phyloP scores from a whole-genome alignment of 2,797 vertebrate genomes.

The Sitta carolinensis region DNA sequence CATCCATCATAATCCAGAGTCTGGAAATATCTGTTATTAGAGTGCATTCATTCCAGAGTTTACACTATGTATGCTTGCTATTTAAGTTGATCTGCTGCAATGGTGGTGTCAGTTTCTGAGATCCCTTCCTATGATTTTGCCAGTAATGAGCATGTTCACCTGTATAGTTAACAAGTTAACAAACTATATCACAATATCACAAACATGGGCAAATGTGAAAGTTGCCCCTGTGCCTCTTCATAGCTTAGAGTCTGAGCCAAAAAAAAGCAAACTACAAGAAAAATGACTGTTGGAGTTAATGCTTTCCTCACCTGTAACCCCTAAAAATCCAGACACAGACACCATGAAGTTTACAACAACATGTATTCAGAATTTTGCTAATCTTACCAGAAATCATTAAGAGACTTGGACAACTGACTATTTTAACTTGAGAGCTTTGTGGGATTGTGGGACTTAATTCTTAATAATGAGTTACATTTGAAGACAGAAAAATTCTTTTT shows the following conservation, averaged over 20 bases:
- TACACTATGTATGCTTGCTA: background rate
- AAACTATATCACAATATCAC: background rate
- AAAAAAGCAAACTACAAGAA: background rate
- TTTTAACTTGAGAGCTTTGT: constrained; percentile 25
- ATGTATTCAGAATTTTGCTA: background rate
- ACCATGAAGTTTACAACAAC: background rate
- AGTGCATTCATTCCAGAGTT: constrained; percentile 32
- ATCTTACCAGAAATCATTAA: background rate
- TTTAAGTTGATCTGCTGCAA: background rate
- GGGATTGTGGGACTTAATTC: background rate
- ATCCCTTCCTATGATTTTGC: background rate
- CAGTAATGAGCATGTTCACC: background rate
- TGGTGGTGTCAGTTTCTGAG: constrained; percentile 1
- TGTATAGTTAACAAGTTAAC: background rate
- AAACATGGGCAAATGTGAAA: background rate
- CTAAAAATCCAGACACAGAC: background rate
- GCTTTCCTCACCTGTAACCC: background rate
- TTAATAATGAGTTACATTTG: constrained; percentile 21
- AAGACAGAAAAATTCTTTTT: background rate
- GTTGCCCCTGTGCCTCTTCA: background rate
- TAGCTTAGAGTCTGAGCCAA: background rate
- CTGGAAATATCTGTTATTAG: constrained; percentile 43
- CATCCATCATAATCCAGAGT: constrained; percentile 55
- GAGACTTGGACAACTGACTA: constrained; percentile 20
- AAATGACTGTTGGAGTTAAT: background rate